A percentile compares a stretch with the other conserved stretches of the same genome.
Conservation (phyloP, 2,797 vertebrate species). For the Tamandua tetradactyla region DNA sequence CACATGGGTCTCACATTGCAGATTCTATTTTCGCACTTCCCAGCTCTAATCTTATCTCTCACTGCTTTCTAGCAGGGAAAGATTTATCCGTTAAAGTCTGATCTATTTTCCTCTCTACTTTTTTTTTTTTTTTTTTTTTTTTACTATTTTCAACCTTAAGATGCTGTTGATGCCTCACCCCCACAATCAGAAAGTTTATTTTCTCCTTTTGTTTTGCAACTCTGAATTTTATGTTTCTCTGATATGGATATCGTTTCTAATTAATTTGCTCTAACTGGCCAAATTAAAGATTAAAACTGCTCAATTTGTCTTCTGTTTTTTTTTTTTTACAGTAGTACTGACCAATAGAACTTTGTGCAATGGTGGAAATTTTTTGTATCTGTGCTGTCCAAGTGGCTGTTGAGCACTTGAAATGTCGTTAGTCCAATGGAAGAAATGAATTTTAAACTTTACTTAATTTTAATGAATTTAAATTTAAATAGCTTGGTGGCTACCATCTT, state of each 20-base stretch:
- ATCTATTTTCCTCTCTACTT: background rate
- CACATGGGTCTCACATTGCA: background rate
- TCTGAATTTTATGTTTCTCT: background rate
- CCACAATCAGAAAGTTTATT: background rate
- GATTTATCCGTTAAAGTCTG: background rate
- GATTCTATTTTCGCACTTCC: background rate
- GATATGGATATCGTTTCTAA: background rate
- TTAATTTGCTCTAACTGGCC: background rate
- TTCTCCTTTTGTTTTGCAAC: slow-evolving; percentile 17
- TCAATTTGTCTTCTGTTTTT: background rate
- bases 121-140: background rate
- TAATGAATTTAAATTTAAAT: background rate
- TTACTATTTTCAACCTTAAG: background rate
- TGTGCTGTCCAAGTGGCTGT: background rate
- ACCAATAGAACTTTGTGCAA: background rate
- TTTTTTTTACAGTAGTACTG: background rate
- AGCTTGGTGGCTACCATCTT: background rate
- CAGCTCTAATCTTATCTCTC: background rate
- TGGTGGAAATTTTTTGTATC: background rate
- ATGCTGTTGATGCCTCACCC: background rate
- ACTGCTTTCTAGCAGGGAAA: background rate
- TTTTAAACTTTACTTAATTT: background rate
- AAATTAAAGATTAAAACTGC: slow-evolving; percentile 24
- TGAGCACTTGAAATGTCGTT: background rate
- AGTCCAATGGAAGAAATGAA: background rate